Evolutionary conservation across 1,140 invertebrate genomes (phyloP), one percentile per base, ranked within the genome.

Genomic region (Micrasema longulum): DNA sequence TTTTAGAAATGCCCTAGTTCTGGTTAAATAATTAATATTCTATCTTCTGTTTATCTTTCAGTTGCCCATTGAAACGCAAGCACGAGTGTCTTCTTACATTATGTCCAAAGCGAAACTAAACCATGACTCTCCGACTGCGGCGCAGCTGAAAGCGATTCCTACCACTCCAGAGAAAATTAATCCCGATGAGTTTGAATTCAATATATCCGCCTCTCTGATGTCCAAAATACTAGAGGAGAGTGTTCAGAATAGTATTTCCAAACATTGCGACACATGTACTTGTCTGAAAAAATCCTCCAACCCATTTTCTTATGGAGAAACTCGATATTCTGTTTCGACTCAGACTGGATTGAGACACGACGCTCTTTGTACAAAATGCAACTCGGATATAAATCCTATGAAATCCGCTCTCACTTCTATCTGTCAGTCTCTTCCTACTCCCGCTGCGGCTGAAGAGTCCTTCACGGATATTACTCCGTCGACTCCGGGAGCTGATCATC

Each of bases 191-290:
- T 87, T 89, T 76, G 85, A 87, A 18, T 95, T 96, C 71, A 91
- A 93, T 76, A 95, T 98, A 20, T 97, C 95, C 9, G 94, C 95
- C 35, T 92, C 95, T 12, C 91, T 97, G 52, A 95, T 98, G 90
- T 95, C 95, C 1, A 96, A 96, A 87, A 93, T 97, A 48, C 85
- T 98, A 26, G 93, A 96, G 80, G 95, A 97, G 74, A 87, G 88
- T 78, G 92, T 87, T 79, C 93, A 88, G 84, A 92, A 88, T 83
- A 90, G 88, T 76, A 87, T 90, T 67, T 87, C 89, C 7, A 93
- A 92, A 80, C 94, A 95, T 77, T 95, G 93, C 81, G 89, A 91
- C 71, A 93, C 91, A 0, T 94, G 93, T 77, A 89, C 88, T 45
- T 95, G 93, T 81, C 87, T 86, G 26, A 89, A 89, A 77, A 81